These are phyloP conservation scores for Agrochola circellaris DNA, from an alignment of 2,888 invertebrate species.

Conservation along the genomic window DNA sequence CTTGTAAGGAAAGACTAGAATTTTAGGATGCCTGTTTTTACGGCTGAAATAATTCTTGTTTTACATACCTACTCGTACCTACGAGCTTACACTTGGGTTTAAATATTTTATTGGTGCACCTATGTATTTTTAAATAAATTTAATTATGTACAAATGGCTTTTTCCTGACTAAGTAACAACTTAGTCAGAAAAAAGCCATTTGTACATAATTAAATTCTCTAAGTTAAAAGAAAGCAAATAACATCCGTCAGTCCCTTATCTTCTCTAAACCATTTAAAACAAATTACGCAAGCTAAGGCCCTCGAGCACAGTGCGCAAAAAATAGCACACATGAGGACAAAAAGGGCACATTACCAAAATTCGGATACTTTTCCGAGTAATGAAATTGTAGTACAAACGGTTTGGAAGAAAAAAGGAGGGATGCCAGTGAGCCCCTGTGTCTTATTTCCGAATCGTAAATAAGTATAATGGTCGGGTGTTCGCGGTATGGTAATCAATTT, in stretches of 20 bases:
- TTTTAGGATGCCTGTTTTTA: constrained; percentile 17
- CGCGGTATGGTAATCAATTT: constrained; percentile 59
- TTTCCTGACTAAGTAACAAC: no score
- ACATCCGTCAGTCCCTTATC: constrained; percentile 18
- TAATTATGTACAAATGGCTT: no score
- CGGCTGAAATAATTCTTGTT: neutral
- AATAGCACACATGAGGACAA: constrained; percentile 60
- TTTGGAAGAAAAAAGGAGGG: constrained; percentile 59
- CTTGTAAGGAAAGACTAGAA: constrained; percentile 23
- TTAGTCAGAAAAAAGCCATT: neutral
- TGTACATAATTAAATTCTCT: neutral
- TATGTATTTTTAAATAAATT: no score
- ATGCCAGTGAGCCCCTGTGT: constrained; percentile 53
- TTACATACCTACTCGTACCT: neutral
- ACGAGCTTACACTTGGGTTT: neutral
- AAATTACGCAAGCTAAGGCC: constrained; percentile 38
- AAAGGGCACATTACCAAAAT: constrained; percentile 58
- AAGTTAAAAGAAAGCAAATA: constrained; percentile 10
- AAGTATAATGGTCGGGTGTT: constrained; percentile 63
- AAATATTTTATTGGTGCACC: rapidly evolving
- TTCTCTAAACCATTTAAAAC: constrained; percentile 43
- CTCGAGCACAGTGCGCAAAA: constrained; percentile 51
- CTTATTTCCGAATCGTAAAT: constrained; percentile 70
- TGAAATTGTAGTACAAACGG: constrained; percentile 70
- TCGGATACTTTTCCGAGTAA: constrained; percentile 66